These are phyloP conservation scores for Anoplolepis gracilipes DNA, from an alignment of 1,140 invertebrate genomes.

Conservation along the genomic window DNA sequence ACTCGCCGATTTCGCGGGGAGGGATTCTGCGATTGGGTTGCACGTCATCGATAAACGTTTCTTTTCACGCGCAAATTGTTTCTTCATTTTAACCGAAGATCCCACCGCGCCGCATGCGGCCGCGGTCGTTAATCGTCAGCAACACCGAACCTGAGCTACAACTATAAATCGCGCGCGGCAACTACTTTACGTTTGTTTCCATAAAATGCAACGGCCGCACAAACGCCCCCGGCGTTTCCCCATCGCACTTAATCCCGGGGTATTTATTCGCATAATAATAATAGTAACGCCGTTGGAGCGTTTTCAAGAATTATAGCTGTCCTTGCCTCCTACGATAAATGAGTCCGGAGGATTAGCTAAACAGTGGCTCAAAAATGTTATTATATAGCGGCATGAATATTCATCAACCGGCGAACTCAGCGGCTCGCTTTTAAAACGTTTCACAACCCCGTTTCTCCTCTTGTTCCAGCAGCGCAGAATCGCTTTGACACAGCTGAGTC, in stretches of 20 bases:
- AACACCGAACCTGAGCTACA: slow-evolving; percentile 61
- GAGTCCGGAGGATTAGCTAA: slow-evolving; percentile 86
- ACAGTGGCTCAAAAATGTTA: slow-evolving; percentile 87
- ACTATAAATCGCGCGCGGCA: slow-evolving; percentile 44
- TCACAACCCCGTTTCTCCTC: slow-evolving; percentile 64
- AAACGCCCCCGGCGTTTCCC: slow-evolving; percentile 67
- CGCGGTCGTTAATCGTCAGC: slow-evolving; percentile 53
- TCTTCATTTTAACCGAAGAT: slow-evolving; percentile 35
- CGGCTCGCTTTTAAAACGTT: slow-evolving; percentile 74
- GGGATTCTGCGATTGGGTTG: not conserved
- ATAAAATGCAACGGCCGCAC: slow-evolving; percentile 63
- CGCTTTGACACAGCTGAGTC: slow-evolving; percentile 53
- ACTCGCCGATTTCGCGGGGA: not conserved
- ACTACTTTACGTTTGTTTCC: slow-evolving; percentile 64
- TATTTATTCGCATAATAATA: slow-evolving; percentile 85
- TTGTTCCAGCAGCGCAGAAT: slow-evolving; percentile 51
- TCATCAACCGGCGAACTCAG: slow-evolving; percentile 80
- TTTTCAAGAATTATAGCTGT: slow-evolving; percentile 86
- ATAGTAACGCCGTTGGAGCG: slow-evolving; percentile 83
- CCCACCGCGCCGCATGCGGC: not conserved
- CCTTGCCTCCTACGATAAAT: slow-evolving; percentile 85
- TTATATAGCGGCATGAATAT: slow-evolving; percentile 86
- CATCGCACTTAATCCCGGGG: slow-evolving; percentile 81
- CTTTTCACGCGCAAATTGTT: slow-evolving; percentile 22
- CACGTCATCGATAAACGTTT: not conserved